Conservation (phyloP, 2,113 vertebrate genomes). For the Toxotes jaculatrix region DNA sequence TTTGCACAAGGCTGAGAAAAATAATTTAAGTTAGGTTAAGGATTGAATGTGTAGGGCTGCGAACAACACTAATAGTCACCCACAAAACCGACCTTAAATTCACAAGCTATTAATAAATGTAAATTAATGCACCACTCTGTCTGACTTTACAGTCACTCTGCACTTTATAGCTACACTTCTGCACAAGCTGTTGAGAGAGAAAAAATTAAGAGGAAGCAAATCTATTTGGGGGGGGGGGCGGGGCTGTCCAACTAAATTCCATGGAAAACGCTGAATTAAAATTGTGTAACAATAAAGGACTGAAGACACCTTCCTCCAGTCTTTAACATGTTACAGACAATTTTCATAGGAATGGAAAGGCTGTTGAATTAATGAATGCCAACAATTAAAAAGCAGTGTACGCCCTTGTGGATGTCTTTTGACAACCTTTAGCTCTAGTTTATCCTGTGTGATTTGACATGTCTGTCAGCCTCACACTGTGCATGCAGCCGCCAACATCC, state of each 20-base stretch:
- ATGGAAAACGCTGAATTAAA: slow-evolving; percentile 19
- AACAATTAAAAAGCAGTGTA: slow-evolving; percentile 73
- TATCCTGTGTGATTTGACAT: slow-evolving; percentile 77
- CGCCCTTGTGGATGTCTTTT: slow-evolving; percentile 69
- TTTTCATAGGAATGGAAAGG: slow-evolving; percentile 71
- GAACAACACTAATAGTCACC: not conserved
- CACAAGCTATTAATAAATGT: slow-evolving; percentile 40
- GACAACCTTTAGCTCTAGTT: slow-evolving; percentile 78
- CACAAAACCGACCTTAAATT: slow-evolving; percentile 12
- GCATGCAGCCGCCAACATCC: slow-evolving; percentile 66
- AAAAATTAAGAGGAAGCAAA: slow-evolving; percentile 30
- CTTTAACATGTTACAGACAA: slow-evolving; percentile 63
- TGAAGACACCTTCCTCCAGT: slow-evolving; percentile 61
- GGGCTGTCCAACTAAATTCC: slow-evolving; percentile 21
- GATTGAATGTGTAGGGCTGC: not conserved
- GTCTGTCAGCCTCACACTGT: slow-evolving; percentile 72
- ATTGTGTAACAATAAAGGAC: slow-evolving; percentile 54
- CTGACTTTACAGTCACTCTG: slow-evolving; percentile 26
- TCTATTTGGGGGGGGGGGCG: slow-evolving; percentile 37
- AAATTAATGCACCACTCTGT: slow-evolving; percentile 42
- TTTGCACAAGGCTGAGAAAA: not conserved
- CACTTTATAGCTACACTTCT: slow-evolving; percentile 17
- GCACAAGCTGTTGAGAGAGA: not conserved
- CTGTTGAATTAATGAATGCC: slow-evolving; percentile 78
- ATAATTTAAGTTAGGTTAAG: slow-evolving; percentile 9